Conservation (phyloP, 2,888 invertebrate genomes). For the Tetragonisca angustula region DNA sequence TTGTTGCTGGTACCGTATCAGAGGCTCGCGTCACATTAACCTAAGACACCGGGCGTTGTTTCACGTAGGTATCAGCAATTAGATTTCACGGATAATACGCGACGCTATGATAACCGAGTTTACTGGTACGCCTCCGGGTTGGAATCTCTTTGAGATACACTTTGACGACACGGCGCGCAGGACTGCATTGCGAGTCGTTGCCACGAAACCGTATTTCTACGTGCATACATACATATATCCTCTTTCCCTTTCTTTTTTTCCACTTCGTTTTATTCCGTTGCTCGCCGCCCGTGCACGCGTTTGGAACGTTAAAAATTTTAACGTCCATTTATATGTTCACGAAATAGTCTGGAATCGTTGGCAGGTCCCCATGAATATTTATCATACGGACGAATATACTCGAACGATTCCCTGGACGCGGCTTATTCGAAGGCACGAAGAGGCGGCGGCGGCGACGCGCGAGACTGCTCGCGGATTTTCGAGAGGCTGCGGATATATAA, state of each 20-base stretch:
- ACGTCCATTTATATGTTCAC: conserved; percentile 57
- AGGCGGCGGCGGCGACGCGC: not conserved
- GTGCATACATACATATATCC: not conserved
- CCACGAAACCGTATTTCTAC: not conserved
- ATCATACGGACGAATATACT: conserved; percentile 31
- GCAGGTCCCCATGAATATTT: conserved; percentile 49
- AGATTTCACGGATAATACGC: conserved; percentile 69
- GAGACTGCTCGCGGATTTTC: conserved; percentile 12
- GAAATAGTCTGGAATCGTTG: conserved; percentile 28
- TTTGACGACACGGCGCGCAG: conserved; percentile 20
- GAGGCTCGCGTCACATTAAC: conserved; percentile 64
- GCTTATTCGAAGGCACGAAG: conserved; percentile 19
- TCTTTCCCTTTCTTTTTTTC: not conserved
- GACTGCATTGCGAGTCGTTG: conserved; percentile 20
- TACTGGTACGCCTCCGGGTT: conserved; percentile 38
- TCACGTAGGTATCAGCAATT: conserved; percentile 70
- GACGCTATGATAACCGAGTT: conserved; percentile 61
- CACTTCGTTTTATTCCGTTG: not conserved
- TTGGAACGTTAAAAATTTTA: conserved; percentile 51
- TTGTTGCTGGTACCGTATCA: conserved; percentile 69
- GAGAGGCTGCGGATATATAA: conserved; percentile 10
- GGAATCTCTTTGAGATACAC: conserved; percentile 47
- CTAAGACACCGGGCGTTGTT: conserved; percentile 70
- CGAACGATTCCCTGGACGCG: conserved; percentile 7
- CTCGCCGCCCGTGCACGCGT: not conserved